Conservation (phyloP, 1,140 invertebrate genomes). For the Nylanderia fulva region DNA sequence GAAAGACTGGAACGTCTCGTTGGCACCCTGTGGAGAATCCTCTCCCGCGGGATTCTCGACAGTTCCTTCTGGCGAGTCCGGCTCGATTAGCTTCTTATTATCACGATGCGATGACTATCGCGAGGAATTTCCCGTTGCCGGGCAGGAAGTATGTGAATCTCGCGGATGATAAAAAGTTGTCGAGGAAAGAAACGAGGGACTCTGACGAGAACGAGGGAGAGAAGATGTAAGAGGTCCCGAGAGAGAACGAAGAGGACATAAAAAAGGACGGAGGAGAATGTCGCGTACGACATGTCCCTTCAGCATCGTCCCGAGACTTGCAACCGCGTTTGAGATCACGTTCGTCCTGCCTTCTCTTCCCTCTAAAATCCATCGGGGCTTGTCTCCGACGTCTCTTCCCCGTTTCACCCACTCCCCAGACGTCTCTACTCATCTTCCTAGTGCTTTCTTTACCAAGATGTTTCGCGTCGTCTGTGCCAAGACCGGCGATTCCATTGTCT, state of each 20-base stretch:
- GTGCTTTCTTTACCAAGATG: constrained; percentile 56
- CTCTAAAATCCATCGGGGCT: constrained; percentile 14
- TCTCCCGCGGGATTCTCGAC: constrained; percentile 40
- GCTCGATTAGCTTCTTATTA: constrained; percentile 72
- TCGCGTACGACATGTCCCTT: constrained; percentile 42
- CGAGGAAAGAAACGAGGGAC: constrained; percentile 45
- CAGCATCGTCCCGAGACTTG: not conserved
- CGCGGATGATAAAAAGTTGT: constrained; percentile 68
- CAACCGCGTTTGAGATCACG: constrained; percentile 29
- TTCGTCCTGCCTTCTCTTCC: not conserved
- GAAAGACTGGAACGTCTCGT: constrained; percentile 40
- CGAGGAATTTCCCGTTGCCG: constrained; percentile 70
- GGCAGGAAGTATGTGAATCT: constrained; percentile 74
- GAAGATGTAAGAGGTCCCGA: not conserved
- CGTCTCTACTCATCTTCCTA: constrained; percentile 45
- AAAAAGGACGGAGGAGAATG: constrained; percentile 8
- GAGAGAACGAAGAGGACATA: constrained; percentile 13
- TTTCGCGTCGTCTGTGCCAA: constrained; percentile 56
- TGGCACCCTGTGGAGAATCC: constrained; percentile 59
- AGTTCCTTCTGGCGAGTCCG: not conserved
- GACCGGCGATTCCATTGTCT: constrained; percentile 66
- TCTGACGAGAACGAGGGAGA: not conserved
- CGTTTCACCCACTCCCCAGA: constrained; percentile 26
- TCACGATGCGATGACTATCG: constrained; percentile 73
- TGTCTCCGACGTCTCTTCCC: constrained; percentile 23